A percentile compares a stretch with the other conserved stretches of the same genome.
phyloP scores from a whole-genome alignment of 2,113 vertebrate genomes.

The Paralichthys olivaceus region DNA sequence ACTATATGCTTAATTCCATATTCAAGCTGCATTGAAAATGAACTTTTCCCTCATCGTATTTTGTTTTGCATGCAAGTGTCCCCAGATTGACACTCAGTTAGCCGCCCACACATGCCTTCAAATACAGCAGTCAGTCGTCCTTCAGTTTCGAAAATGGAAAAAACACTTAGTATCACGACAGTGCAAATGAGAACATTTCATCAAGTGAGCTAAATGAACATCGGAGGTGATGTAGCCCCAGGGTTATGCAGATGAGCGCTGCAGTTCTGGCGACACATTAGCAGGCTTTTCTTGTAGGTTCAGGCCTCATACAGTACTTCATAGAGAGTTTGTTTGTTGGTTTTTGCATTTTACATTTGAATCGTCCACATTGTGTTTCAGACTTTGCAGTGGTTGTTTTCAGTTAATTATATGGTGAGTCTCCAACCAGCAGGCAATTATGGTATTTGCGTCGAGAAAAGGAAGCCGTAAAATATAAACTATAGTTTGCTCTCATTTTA shows the following conservation, averaged over 20 bases:
- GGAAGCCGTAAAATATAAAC: background rate
- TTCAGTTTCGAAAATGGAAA: constrained; percentile 39
- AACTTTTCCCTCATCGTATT: constrained; percentile 27
- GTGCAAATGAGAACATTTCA: constrained; percentile 62
- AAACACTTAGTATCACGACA: constrained; percentile 42
- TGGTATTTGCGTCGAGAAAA: background rate
- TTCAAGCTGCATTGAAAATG: constrained; percentile 57
- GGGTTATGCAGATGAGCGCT: constrained; percentile 61
- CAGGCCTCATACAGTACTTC: constrained; percentile 1
- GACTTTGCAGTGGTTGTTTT: constrained; percentile 6
- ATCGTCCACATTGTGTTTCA: constrained; percentile 7
- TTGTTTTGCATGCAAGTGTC: constrained; percentile 48
- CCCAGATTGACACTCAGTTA: constrained; percentile 31
- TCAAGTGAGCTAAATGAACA: constrained; percentile 51
- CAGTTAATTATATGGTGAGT: constrained; percentile 17
- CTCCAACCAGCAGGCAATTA: constrained; percentile 1
- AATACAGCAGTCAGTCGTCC: constrained; percentile 49
- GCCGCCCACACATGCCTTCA: constrained; percentile 47
- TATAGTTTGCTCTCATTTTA: constrained; percentile 8
- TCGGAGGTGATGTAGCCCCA: constrained; percentile 48
- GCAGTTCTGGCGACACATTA: constrained; percentile 39
- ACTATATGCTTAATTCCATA: constrained; percentile 39
- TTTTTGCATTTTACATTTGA: constrained; percentile 23
- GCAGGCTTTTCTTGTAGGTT: constrained; percentile 28
- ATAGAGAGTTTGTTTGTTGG: constrained; percentile 12